phyloP scores from a whole-genome alignment of 2,888 invertebrate genomes.

The Allophyes oxyacanthae region DNA sequence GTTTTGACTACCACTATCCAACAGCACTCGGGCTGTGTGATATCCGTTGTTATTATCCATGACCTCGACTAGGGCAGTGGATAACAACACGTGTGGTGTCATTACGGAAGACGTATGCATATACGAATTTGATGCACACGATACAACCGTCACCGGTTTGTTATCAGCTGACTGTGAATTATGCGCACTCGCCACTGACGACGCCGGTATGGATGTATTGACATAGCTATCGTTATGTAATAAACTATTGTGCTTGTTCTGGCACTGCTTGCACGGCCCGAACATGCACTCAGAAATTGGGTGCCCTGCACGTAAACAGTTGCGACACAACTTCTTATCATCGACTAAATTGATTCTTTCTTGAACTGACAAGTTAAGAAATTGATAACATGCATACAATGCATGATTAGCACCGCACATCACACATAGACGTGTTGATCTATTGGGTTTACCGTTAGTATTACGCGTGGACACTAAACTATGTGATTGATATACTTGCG shows the following conservation, averaged over 20 bases:
- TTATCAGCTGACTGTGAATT: no score
- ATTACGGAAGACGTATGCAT: no score
- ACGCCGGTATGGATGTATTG: no score
- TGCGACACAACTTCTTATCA: constrained; percentile 12
- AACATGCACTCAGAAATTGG: constrained; percentile 13
- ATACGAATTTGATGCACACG: no score
- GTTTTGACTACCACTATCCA: constrained; percentile 42
- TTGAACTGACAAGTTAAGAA: constrained; percentile 6
- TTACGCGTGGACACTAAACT: constrained; percentile 32
- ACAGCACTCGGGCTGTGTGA: constrained; percentile 37
- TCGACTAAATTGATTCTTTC: constrained; percentile 16
- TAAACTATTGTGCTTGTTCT: constrained; percentile 19
- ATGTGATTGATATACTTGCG: constrained; percentile 5
- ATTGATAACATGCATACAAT: constrained; percentile 30
- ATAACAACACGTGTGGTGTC: constrained; percentile 24
- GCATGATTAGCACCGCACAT: constrained; percentile 2
- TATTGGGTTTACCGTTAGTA: constrained; percentile 4
- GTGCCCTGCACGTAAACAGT: constrained; percentile 23
- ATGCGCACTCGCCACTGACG: no score
- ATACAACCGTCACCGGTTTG: no score
- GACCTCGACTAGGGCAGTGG: constrained; percentile 40
- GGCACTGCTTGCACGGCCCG: constrained; percentile 23
- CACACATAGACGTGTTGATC: no score
- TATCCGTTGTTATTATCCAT: constrained; percentile 23
- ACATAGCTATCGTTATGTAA: constrained; percentile 2